Evolutionary conservation across 1,140 invertebrate genomes (phyloP), one percentile per base, ranked within the genome.

Genomic region (Drosophila ananassae): DNA sequence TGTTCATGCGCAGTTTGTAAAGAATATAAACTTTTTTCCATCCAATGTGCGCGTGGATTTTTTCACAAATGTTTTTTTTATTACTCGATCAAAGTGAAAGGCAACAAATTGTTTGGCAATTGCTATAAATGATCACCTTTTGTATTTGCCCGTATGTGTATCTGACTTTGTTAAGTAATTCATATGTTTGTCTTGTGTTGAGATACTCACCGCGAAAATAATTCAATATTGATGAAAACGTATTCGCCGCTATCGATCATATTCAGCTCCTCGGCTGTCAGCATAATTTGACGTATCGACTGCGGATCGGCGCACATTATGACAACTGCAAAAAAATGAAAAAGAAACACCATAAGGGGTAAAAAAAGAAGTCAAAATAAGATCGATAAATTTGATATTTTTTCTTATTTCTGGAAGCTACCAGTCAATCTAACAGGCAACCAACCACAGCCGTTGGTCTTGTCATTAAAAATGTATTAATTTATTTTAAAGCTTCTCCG

Each of bases 171-270:
- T 58, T 73, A 63, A 67, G 72, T 64, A 57, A 74, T 58, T 74
- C 61, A 58, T 57, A 59, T 2, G 41, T 67, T 76, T 50, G 56
- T 21, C 39, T 73, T 48, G 50, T 44, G 56, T 34, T 12, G 54
- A 53, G 48, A 52, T 68, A 91, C 95, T 95, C 93, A 99, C 98
- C 97, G 98, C 68, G 96, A 97, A 91, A 98, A 98, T 9, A 99
- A 93, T 92, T 99, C 98, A 79, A 99, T 98, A 91, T 98, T 99
- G 92, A 99, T 98, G 93, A 99, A 99, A 32, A 98, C 98, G 92
- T 99, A 99, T 93, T 99, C 98, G 12, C 98, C 98, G 60, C 96
- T 97, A 77, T 96, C 95, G 44, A 98, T 96, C 97, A 99, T 98
- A 61, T 97, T 97, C 34, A 99, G 93, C 76, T 97, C 96, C 80